These are phyloP conservation scores for Corythornis madagascariensis DNA, from an alignment of 2,113 vertebrate genomes.

Conservation along the genomic window DNA sequence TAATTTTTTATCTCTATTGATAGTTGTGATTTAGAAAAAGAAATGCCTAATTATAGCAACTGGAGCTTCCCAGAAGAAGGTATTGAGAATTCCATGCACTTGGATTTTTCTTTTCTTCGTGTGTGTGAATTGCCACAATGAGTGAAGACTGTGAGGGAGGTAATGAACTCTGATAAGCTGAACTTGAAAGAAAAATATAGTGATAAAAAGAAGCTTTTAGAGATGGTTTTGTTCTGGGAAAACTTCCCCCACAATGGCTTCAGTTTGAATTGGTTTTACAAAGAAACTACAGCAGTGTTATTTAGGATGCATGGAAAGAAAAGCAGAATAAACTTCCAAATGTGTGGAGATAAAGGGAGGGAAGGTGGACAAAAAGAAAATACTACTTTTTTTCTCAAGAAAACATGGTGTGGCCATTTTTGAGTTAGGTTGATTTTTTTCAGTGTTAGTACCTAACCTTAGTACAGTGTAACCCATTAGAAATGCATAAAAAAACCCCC, in stretches of 20 bases:
- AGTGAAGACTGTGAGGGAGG: not conserved
- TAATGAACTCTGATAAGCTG: not conserved
- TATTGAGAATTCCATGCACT: slow-evolving; percentile 21
- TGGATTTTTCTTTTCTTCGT: not conserved
- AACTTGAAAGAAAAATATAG: not conserved
- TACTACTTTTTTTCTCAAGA: not conserved
- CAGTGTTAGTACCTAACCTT: not conserved
- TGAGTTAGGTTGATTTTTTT: not conserved
- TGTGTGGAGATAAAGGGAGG: not conserved
- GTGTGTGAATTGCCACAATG: not conserved
- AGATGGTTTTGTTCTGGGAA: not conserved
- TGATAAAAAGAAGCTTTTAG: not conserved
- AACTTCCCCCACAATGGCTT: not conserved
- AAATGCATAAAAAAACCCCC: not conserved
- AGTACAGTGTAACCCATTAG: not conserved
- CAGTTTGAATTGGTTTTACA: not conserved
- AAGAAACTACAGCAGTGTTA: not conserved
- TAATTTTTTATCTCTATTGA: slow-evolving; percentile 43
- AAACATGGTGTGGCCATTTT: not conserved
- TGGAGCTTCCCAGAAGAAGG: slow-evolving; percentile 5
- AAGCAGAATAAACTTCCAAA: not conserved
- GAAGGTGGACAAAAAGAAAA: not conserved
- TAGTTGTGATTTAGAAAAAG: slow-evolving; percentile 33
- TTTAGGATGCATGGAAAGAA: not conserved
- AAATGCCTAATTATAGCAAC: slow-evolving; percentile 32